Base-by-base conservation (phyloP, 2,797 vertebrate genomes). In the Peromyscus attwateri region DNA sequence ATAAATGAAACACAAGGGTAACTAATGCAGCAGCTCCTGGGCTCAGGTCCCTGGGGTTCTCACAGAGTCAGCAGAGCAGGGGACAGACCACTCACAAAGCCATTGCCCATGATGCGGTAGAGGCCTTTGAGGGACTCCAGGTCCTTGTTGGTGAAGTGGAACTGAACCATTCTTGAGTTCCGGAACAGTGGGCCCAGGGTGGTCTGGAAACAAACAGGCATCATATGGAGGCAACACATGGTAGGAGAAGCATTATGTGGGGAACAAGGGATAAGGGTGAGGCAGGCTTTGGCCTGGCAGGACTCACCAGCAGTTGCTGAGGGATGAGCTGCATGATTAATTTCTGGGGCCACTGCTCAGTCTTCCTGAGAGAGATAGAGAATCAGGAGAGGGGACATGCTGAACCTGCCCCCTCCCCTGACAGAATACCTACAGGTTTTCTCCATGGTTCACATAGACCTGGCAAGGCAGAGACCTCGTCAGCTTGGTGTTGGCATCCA, bases 301-400 rank as follows among this genome's bases (percentile, higher is more conserved):
- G 34, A 13, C 97, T 95, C 98, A 99, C 99, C 99, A 99, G 97
- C 80, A 99, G 98, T 97, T 99, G 99, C 95, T 99, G 99, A 0
- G 99, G 99, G 97, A 99, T 99, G 60, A 99, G 98, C 98, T 99
- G 99, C 99, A 99, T 99, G 97, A 99, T 99, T 64, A 99, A 98
- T 94, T 99, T 99, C 98, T 99, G 99, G 0, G 99, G 99, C 99
- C 99, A 99, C 98, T 99, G 99, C 87, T 99, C 99, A 0, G 99
- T 99, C 97, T 99, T 99, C 96, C 99, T 99, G 95, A 1, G 73
- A 60, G 49, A 17, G 23, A 23, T 7, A 0, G 62, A 27, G 19
- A 0, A 1, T 97, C 34, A 76, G 79, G 12, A 37, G 2, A 0
- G 37, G 40, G 71, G n/a, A 2, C 25, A 7, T 0, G 14, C 60